Percentiles rank a stretch among this genome's conserved stretches.
These are phyloP conservation scores for Rhinolophus ferrumequinum DNA, from an alignment of 2,113 vertebrate genomes.

Conservation along the genomic window DNA sequence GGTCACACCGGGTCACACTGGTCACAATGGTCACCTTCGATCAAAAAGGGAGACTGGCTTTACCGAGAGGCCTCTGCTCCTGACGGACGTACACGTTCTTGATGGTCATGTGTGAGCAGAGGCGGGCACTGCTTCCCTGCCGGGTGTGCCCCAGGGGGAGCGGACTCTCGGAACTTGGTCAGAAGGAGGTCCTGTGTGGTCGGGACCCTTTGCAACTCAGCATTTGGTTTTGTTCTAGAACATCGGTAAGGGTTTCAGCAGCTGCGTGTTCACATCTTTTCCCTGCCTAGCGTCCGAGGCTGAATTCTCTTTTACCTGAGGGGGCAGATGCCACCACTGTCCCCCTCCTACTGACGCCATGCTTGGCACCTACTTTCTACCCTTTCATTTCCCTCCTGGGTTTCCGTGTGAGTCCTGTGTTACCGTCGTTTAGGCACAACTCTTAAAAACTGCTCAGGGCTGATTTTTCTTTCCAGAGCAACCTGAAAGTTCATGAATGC, in stretches of 20 bases:
- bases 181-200: rapidly evolving
- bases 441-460: neutral
- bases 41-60: neutral
- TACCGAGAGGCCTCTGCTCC: neutral
- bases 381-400: no score
- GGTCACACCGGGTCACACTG: rapidly evolving
- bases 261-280: no score
- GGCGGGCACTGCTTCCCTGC: no score
- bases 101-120: no score
- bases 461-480: neutral
- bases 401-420: neutral
- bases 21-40: rapidly evolving
- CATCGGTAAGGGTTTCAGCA: neutral
- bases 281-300: no score
- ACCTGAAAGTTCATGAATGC: neutral
- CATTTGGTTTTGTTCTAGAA: neutral
- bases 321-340: rapidly evolving
- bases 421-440: rapidly evolving
- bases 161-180: neutral
- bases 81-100: rapidly evolving
- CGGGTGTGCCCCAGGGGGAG: no score
- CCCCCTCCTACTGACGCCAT: rapidly evolving
- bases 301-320: neutral
- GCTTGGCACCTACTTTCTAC: neutral
- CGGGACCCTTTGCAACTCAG: rapidly evolving